Evolutionary conservation across 2,888 invertebrate genomes (phyloP), one percentile per base, ranked within the genome.

Genomic region (Drosophila atroscutellata): DNA sequence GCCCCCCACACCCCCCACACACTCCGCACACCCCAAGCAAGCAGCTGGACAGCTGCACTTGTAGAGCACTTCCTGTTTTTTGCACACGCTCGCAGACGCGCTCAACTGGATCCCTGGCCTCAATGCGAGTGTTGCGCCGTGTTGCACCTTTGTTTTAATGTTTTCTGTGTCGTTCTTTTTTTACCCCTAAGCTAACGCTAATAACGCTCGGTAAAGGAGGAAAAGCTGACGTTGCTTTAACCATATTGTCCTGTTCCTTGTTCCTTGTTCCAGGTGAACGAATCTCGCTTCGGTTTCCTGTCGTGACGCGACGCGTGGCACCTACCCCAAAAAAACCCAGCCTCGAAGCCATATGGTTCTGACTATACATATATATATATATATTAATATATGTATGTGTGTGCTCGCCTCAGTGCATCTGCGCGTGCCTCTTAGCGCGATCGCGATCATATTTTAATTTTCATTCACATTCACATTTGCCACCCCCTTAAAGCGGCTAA

Each of bases 301-400:
- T 75, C 77, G 79, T 86, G 86, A 86, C 86, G 86, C 86, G 86
- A 86, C 86, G 86, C 86, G 86, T 87, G 86, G 63, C 84, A 67
- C 59, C 75, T 64, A 52, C 66, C 66, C 59, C 61, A n/a, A 45
- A 45, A 45, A 24, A 45, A 45, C 13, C 34, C 52, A 11, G 32
- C 24, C 32, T 45, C 52, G 55, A 63, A 62, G 69, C 86, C 82
- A 89, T 88, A 86, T 85, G 86, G 81, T 63, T 55, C 55, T n/a
- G 24, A 18, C 18, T 18, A 24, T 37, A 54, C n/a, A 37, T 20
- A n/a, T 18, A 20, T 34, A 34, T 18, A 7, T 37, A n/a, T 49
- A 20, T 15, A 15, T 26, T 15, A 11, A 20, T 39, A n/a, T 15
- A n/a, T 4, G 32, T 32, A 20, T 32, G 32, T 57, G 63, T 58